A percentile compares a stretch with the other conserved stretches of the same genome.
Conservation (phyloP, 2,888 invertebrate genomes). For the Drosophila mercatorum region DNA sequence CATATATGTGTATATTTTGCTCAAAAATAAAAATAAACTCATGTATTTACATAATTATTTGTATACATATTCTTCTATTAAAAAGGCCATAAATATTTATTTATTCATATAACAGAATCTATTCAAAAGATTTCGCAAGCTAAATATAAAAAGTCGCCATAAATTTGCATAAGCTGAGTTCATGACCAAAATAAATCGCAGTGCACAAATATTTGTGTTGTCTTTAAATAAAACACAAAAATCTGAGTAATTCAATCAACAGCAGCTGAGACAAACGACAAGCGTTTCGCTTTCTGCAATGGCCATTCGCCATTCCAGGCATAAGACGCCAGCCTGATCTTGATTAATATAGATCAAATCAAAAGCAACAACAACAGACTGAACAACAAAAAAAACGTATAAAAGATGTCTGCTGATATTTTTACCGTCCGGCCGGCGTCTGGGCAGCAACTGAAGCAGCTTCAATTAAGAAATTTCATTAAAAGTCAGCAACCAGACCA, state of each 20-base stretch:
- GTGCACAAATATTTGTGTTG: conserved; percentile 10
- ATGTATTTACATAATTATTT: neutral
- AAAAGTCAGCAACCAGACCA: conserved; percentile 46
- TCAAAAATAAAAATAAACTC: neutral
- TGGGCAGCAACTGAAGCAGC: conserved; percentile 57
- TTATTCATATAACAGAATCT: conserved; percentile 10
- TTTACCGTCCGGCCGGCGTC: conserved; percentile 58
- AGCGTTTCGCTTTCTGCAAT: conserved; percentile 47
- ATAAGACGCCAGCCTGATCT: conserved; percentile 63
- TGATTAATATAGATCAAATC: conserved; percentile 80
- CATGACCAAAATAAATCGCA: conserved; percentile 39
- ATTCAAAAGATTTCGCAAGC: conserved; percentile 1
- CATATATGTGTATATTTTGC: neutral
- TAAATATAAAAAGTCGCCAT: conserved; percentile 28
- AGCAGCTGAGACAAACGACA: conserved; percentile 18
- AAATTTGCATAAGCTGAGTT: conserved; percentile 61
- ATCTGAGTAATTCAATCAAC: conserved; percentile 56
- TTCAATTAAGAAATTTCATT: conserved; percentile 80
- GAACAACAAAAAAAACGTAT: conserved; percentile 39
- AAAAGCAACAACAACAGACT: conserved; percentile 34
- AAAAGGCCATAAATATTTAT: conserved; percentile 15
- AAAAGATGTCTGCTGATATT: conserved; percentile 53
- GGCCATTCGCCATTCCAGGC: conserved; percentile 14
- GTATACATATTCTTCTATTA: neutral
- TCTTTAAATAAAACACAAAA: conserved; percentile 34